A percentile compares a stretch with the other conserved stretches of the same genome.
Conservation (phyloP, 1,140 invertebrate genomes). For the Drosophila lowei region DNA sequence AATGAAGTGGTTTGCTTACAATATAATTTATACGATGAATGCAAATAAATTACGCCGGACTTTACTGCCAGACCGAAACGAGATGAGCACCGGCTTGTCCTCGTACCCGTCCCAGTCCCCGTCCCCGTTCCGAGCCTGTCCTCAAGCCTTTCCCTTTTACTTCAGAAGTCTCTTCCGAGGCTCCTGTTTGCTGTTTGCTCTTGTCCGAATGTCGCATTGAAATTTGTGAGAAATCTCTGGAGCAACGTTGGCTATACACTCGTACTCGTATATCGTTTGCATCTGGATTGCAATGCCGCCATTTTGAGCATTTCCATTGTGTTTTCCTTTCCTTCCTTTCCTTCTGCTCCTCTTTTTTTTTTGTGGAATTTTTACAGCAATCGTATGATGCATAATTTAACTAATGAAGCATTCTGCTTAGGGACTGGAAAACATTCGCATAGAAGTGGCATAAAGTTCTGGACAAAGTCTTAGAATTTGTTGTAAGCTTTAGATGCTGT, state of each 20-base stretch:
- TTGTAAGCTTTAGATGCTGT: too few species aligned
- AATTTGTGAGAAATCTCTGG: constrained; percentile 79
- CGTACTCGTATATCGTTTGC: constrained; percentile 68
- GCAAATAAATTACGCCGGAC: constrained; percentile 80
- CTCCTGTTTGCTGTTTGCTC: constrained; percentile 36
- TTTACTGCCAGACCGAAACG: constrained; percentile 18
- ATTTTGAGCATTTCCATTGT: constrained; percentile 64
- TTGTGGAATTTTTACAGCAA: constrained; percentile 67
- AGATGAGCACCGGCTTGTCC: constrained; percentile 14
- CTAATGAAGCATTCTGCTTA: constrained; percentile 66
- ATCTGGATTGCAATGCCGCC: constrained; percentile 72
- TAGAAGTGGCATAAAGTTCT: constrained; percentile 1
- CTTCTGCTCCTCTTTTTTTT: constrained; percentile 34
- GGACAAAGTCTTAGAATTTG: constrained; percentile 4
- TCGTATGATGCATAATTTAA: constrained; percentile 75
- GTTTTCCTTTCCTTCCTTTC: constrained; percentile 28
- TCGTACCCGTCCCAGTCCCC: too few species aligned
- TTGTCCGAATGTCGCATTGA: constrained; percentile 61
- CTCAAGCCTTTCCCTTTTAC: constrained; percentile 58
- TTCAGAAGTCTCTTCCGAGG: neutral
- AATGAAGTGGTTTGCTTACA: constrained; percentile 83
- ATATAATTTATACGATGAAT: constrained; percentile 83
- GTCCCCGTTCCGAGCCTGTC: neutral
- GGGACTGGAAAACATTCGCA: constrained; percentile 16
- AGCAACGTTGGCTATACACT: constrained; percentile 38